These are phyloP conservation scores for Cataglyphis hispanica DNA, from an alignment of 1,140 invertebrate species.

Conservation along the genomic window DNA sequence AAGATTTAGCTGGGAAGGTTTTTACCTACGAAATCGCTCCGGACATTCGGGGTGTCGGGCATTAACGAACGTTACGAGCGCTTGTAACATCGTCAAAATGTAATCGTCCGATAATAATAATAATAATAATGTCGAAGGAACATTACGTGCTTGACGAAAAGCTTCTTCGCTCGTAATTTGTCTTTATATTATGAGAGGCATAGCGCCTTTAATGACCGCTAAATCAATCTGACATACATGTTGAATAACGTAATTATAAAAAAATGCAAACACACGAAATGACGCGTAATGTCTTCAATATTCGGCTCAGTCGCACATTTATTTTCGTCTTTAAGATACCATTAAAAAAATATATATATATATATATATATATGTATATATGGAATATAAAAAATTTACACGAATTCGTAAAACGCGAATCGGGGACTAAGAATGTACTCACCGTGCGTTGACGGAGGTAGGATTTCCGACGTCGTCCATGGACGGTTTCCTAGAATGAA, in stretches of 20 bases:
- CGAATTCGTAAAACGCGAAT: slow-evolving; percentile 39
- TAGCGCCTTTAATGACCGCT: neutral
- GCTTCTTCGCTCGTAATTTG: neutral
- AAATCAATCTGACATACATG: neutral
- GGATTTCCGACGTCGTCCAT: slow-evolving; percentile 91
- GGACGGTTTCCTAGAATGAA: slow-evolving; percentile 91
- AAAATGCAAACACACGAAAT: neutral
- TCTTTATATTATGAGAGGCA: neutral
- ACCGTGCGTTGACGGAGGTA: slow-evolving; percentile 91
- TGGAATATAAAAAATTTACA: neutral
- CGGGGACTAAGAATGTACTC: slow-evolving; percentile 84
- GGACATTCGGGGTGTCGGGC: slow-evolving; percentile 32
- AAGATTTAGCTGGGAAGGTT: slow-evolving; percentile 71
- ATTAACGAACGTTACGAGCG: slow-evolving; percentile 51
- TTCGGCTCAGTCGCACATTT: no score
- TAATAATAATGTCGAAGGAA: slow-evolving; percentile 11
- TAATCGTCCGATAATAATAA: slow-evolving; percentile 7
- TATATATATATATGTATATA: no score
- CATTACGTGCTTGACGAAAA: neutral
- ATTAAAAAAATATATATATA: neutral
- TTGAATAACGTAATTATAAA: no score
- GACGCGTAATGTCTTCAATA: neutral
- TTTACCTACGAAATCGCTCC: slow-evolving; percentile 65
- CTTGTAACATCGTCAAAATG: slow-evolving; percentile 48
- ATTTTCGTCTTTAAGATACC: neutral